Percentiles rank a stretch among this genome's conserved stretches.
Evolutionary conservation across 2,888 invertebrate species (phyloP).

Genomic region (Panopea generosa): DNA sequence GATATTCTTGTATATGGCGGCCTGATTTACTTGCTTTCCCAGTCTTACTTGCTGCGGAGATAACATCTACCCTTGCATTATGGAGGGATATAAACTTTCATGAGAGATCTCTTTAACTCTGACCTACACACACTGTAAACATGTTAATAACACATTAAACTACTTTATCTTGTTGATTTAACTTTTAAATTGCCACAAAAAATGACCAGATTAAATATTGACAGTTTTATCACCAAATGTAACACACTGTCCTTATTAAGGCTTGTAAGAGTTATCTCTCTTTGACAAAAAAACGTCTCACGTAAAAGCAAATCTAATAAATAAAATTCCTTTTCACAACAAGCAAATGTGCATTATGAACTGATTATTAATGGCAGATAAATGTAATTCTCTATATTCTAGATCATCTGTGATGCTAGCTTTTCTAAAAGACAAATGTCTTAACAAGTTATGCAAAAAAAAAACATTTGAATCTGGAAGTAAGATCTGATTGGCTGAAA

Average conservation of each 20-base stretch:
- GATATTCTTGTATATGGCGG: conserved; percentile 26
- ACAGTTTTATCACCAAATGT: not conserved
- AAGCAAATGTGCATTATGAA: no score
- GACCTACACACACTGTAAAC: not conserved
- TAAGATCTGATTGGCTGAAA: no score
- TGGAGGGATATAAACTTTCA: not conserved
- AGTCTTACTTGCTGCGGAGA: conserved; percentile 21
- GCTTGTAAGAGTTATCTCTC: conserved; percentile 2
- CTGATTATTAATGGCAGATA: no score
- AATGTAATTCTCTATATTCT: no score
- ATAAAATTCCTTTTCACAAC: no score
- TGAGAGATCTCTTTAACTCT: no score
- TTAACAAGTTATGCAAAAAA: no score
- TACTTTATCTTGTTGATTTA: not conserved
- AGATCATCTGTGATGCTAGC: no score
- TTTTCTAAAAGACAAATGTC: no score
- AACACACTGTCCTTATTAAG: no score
- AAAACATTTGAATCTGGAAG: no score
- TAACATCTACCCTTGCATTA: conserved; percentile 23
- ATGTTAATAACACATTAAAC: not conserved
- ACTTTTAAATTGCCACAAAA: not conserved
- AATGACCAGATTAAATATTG: conserved; percentile 6
- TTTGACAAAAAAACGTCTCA: not conserved
- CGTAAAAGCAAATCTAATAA: no score
- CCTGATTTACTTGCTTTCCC: conserved; percentile 27